Evolutionary conservation across 2,888 invertebrate genomes (phyloP).

Genomic region (Callimorpha dominula): DNA sequence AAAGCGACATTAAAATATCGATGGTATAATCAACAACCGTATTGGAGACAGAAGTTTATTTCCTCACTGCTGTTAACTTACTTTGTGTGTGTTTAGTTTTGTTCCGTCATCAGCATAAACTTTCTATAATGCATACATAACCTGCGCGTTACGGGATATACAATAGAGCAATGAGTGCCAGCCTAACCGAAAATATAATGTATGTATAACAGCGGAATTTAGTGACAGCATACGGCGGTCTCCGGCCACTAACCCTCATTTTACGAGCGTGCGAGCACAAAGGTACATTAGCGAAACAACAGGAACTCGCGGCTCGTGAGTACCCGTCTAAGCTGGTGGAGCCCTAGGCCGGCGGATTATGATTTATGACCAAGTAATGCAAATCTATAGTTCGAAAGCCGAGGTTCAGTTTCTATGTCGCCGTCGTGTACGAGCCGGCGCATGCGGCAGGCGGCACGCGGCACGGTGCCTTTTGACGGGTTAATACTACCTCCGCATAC

Average conservation of each 20-base stretch:
- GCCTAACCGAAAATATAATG: constrained; percentile 57
- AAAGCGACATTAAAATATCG: constrained; percentile 24
- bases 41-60: constrained; percentile 28
- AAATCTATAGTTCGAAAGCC: constrained; percentile 75
- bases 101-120: constrained; percentile 23
- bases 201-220: constrained; percentile 45
- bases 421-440: constrained; percentile 22
- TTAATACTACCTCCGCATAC: constrained; percentile 58
- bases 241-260: constrained; percentile 69
- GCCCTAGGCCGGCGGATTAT: constrained; percentile 66
- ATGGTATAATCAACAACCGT: constrained; percentile 24
- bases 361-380: constrained; percentile 80
- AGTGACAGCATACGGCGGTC: constrained; percentile 55
- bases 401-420: constrained; percentile 59
- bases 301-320: constrained; percentile 68
- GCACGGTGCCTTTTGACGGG: constrained; percentile 56
- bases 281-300: constrained; percentile 77
- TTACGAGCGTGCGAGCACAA: constrained; percentile 71
- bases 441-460: constrained; percentile 36
- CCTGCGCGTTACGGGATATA: constrained; percentile 31
- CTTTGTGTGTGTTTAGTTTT: constrained; percentile 22
- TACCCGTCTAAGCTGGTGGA: constrained; percentile 55
- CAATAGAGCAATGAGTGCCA: constrained; percentile 36
- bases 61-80: constrained; percentile 29
- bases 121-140: constrained; percentile 33